phyloP scores from a whole-genome alignment of 1,140 invertebrate genomes.

The Leptinotarsa defecta region DNA sequence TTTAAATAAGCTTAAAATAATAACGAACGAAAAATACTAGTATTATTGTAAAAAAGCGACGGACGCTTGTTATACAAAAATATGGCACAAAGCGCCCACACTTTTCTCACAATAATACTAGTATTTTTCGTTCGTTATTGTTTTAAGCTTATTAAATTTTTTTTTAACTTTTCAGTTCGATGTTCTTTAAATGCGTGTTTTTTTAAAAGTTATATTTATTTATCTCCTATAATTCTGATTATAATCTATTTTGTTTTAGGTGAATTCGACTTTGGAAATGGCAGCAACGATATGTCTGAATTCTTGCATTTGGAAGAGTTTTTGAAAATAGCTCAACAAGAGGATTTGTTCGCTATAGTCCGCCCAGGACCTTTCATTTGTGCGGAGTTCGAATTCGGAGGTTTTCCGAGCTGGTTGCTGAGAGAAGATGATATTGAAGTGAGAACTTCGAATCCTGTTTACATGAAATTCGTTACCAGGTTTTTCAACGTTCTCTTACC shows the following conservation, averaged over 20 bases:
- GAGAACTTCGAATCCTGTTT: slow-evolving; percentile 60
- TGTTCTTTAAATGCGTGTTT: no score
- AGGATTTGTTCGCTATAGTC: slow-evolving; percentile 82
- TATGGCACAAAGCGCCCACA: no score
- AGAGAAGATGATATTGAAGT: slow-evolving; percentile 50
- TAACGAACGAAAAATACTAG: no score
- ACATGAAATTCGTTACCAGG: slow-evolving; percentile 55
- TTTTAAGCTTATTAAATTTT: no score
- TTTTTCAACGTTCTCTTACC: slow-evolving; percentile 61
- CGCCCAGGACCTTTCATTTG: slow-evolving; percentile 93
- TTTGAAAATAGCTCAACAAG: slow-evolving; percentile 78
- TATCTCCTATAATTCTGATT: no score
- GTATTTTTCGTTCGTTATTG: no score
- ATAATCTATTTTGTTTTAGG: slow-evolving; percentile 49
- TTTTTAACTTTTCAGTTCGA: no score
- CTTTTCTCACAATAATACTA: no score
- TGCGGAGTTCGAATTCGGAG: slow-evolving; percentile 73
- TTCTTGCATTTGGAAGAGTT: slow-evolving; percentile 65
- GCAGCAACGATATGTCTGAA: slow-evolving; percentile 68
- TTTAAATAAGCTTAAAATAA: no score
- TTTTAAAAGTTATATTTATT: no score
- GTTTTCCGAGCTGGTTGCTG: slow-evolving; percentile 40
- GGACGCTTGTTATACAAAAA: no score
- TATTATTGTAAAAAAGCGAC: no score
- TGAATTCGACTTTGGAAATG: slow-evolving; percentile 72